Base-by-base conservation (phyloP, 2,113 vertebrate genomes). In the Perca fluviatilis region DNA sequence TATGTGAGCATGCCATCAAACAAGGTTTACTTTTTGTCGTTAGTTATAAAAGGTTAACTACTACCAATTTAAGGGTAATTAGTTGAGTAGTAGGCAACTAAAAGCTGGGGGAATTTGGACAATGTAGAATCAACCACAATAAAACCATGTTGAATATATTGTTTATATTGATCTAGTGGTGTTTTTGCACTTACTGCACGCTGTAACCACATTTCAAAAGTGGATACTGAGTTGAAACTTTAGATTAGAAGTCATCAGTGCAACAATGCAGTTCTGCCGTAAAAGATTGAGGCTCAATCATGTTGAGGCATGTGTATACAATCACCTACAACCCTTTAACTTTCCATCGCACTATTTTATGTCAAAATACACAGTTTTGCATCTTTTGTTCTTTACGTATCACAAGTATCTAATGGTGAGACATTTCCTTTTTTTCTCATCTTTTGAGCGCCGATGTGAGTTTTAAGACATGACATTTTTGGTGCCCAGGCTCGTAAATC, bases 401-500 rank as follows among this genome's bases (percentile, higher is more conserved):
- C 10, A 14, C 18, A 30, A 40, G 16, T 4, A 46, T 71, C 53
- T 25, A n/a, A 25, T 25, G 33, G 12, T 23, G 36, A 2, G 62
- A 33, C 33, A 33, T 27, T 3, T 56, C 11, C 13, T 25, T 30
- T 60, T 27, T 16, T 19, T 50, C 25, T 67, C 49, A 68, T 15
- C 36, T 56, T 70, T 43, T 69, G 15, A 36, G 62, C n/a, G 25
- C 13, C 1, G 16, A 18, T 57, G 16, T 47, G 1, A 23, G 56
- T 50, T 54, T 78, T 57, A 19, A 53, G 33, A 67, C 46, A 14
- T 14, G 7, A 68, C 14, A 77, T 33, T 62, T 77, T 27, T 9
- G 56, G 23, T 50, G 54, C 33, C 23, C 19, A 11, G 8, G 5
- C 62, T 69, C 50, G 8, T 74, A 74, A 86, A 86, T 71, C 51